Evolutionary conservation across 1,140 invertebrate genomes (phyloP).

Genomic region (Mamestra configurata): DNA sequence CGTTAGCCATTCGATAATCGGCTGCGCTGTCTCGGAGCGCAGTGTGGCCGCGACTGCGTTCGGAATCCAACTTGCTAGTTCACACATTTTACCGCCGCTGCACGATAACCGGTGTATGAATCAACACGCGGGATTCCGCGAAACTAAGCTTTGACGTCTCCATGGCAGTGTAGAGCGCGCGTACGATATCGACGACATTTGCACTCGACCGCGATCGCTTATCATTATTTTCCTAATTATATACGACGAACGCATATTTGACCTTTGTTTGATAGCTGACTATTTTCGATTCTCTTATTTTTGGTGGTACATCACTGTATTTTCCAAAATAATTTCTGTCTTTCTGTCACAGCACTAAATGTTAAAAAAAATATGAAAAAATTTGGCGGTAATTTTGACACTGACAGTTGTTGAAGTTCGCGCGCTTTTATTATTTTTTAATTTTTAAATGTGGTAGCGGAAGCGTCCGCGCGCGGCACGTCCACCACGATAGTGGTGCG

Average conservation of each 20-base stretch:
- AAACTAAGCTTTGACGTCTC: conserved; percentile 73
- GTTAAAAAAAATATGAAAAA: conserved; percentile 19
- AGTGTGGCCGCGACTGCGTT: conserved; percentile 79
- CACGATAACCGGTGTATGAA: conserved; percentile 86
- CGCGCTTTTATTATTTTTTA: conserved; percentile 65
- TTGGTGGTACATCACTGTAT: conserved; percentile 14
- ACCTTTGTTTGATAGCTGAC: conserved; percentile 55
- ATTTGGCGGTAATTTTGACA: conserved; percentile 23
- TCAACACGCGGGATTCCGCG: conserved; percentile 82
- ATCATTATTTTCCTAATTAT: conserved; percentile 79
- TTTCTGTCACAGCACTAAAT: conserved; percentile 5
- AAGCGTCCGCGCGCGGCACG: conserved; percentile 81
- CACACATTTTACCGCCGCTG: conserved; percentile 74
- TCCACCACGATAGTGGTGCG: conserved; percentile 81
- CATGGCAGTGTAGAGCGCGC: conserved; percentile 58
- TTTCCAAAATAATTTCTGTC: background rate
- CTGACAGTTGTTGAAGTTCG: conserved; percentile 55
- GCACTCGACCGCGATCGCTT: conserved; percentile 81
- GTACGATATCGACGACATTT: conserved; percentile 79
- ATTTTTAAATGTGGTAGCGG: conserved; percentile 70
- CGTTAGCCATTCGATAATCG: conserved; percentile 80
- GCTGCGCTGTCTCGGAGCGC: conserved; percentile 74
- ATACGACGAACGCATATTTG: conserved; percentile 69
- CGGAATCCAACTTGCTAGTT: conserved; percentile 86
- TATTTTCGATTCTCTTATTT: conserved; percentile 45